Conservation (phyloP, 1,140 invertebrate species). For the Bathynomus jamesi region DNA sequence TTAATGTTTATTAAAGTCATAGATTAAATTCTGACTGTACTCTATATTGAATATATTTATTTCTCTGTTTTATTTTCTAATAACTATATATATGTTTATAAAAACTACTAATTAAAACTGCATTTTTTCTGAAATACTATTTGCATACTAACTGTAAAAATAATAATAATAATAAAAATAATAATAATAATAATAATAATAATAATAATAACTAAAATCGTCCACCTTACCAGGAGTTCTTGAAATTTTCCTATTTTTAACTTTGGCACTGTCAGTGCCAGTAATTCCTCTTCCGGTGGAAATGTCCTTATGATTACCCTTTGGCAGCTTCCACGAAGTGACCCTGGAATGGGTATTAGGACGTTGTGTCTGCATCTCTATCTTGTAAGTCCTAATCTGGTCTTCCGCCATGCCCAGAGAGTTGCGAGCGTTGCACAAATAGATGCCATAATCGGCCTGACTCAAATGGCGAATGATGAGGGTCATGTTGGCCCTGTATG, state of each 20-base stretch:
- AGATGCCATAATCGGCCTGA: slow-evolving; percentile 10
- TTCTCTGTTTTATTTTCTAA: too few relatives aligned
- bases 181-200: too few relatives aligned
- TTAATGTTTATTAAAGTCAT: too few relatives aligned
- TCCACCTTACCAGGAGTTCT: background rate
- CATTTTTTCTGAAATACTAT: too few relatives aligned
- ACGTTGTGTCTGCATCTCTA: slow-evolving; percentile 8
- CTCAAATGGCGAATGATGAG: slow-evolving; percentile 6
- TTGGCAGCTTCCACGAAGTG: background rate
- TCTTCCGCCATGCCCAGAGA: slow-evolving; percentile 11
- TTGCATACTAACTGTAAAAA: too few relatives aligned
- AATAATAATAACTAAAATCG: too few relatives aligned
- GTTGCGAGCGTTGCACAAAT: slow-evolving; percentile 13
- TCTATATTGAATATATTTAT: too few relatives aligned
- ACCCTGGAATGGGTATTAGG: background rate
- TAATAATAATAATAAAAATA: too few relatives aligned
- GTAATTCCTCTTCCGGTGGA: background rate
- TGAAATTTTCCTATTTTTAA: background rate
- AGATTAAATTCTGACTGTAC: too few relatives aligned
- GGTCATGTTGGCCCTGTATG: background rate
- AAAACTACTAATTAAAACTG: too few relatives aligned
- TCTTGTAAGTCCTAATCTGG: slow-evolving; percentile 20
- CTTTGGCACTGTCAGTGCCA: background rate
- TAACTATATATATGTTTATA: too few relatives aligned
- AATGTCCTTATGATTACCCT: too few relatives aligned